These are phyloP conservation scores for Coenonympha glycerion DNA, from an alignment of 2,888 invertebrate genomes.

Conservation along the genomic window DNA sequence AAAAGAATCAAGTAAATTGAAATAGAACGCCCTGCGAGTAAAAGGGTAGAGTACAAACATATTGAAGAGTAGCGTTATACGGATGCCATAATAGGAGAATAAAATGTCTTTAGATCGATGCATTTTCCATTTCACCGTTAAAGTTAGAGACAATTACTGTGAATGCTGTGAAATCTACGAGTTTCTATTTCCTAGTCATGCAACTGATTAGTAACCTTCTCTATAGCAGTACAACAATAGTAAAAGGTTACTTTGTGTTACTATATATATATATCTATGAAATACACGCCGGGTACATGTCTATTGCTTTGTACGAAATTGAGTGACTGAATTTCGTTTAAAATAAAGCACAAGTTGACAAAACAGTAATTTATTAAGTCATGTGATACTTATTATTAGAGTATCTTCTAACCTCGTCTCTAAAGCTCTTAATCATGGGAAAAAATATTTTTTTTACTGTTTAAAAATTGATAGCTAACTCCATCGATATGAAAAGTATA, in stretches of 20 bases:
- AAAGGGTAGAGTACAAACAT: background rate
- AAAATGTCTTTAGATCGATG: constrained; percentile 6
- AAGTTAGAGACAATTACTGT: constrained; percentile 20
- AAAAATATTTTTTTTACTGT: too few species aligned
- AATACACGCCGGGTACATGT: too few species aligned
- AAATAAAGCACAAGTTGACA: too few species aligned
- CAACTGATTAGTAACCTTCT: constrained; percentile 15
- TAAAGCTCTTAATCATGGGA: too few species aligned
- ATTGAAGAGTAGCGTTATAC: background rate
- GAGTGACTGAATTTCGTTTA: background rate
- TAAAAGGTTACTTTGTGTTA: background rate
- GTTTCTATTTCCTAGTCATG: constrained; percentile 25
- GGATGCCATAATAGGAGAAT: background rate
- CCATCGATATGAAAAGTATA: too few species aligned
- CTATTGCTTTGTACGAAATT: background rate
- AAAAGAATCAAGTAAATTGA: background rate
- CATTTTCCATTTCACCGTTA: constrained; percentile 2
- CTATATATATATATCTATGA: background rate
- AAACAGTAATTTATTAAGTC: too few species aligned
- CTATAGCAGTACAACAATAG: constrained; percentile 1
- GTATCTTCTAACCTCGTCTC: too few species aligned
- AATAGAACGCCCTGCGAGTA: background rate
- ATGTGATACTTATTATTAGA: too few species aligned
- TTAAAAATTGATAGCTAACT: too few species aligned
- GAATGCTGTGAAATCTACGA: constrained; percentile 14